phyloP scores from a whole-genome alignment of 2,888 invertebrate species.

The Eupithecia inturbata region DNA sequence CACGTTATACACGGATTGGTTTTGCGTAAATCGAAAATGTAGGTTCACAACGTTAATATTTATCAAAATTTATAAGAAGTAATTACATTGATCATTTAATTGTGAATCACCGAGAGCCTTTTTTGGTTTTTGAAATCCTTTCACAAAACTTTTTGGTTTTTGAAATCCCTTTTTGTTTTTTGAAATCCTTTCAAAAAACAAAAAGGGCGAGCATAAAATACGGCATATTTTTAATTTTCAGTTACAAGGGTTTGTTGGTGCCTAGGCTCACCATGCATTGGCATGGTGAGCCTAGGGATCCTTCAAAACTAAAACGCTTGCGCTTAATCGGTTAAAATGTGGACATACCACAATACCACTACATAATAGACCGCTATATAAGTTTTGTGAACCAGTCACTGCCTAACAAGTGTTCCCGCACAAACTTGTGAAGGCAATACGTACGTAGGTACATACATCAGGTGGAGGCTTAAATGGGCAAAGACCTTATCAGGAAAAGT shows the following conservation, averaged over 20 bases:
- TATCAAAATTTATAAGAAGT: neutral
- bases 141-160: too few species aligned
- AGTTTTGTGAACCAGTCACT: neutral
- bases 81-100: neutral
- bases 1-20: neutral
- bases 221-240: neutral
- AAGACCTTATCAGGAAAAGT: neutral
- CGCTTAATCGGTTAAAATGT: neutral
- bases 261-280: too few species aligned
- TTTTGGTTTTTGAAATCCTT: too few species aligned
- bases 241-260: too few species aligned
- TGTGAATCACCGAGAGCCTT: neutral
- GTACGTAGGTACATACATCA: neutral
- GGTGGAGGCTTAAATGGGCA: neutral
- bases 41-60: neutral
- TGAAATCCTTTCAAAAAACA: neutral
- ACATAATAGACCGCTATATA: too few species aligned
- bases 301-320: neutral
- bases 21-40: constrained; percentile 21
- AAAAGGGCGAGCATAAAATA: neutral
- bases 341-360: neutral
- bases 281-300: neutral
- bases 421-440: neutral
- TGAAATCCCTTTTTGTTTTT: too few species aligned
- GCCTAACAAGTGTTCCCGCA: neutral